These are phyloP conservation scores for Hozukius guyotensis DNA, from an alignment of 2,797 vertebrate genomes.

Conservation along the genomic window DNA sequence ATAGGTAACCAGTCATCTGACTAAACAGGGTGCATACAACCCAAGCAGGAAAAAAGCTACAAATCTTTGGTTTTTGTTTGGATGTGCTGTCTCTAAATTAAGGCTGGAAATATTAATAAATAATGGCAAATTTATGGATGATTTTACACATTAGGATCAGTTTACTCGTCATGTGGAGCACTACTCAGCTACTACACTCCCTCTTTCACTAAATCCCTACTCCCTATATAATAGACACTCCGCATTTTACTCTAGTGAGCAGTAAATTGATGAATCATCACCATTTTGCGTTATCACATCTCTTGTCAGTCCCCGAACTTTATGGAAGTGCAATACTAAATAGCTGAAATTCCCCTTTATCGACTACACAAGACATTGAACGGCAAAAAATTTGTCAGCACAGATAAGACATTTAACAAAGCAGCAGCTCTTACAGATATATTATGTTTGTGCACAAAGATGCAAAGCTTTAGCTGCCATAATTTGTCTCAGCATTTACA, in stretches of 20 bases:
- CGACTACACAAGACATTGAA: background rate
- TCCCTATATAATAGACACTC: background rate
- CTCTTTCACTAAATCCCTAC: background rate
- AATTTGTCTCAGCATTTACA: background rate
- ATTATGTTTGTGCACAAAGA: background rate
- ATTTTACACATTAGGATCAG: background rate
- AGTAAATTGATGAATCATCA: background rate
- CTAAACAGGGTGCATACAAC: too few relatives aligned
- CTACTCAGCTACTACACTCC: background rate
- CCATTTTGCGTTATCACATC: background rate
- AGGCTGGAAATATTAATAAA: slow-evolving; percentile 31
- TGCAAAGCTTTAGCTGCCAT: background rate
- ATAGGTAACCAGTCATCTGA: background rate
- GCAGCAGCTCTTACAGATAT: background rate
- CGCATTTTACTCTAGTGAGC: background rate
- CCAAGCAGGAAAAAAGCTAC: too few relatives aligned
- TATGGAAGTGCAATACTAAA: background rate
- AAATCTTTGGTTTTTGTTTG: slow-evolving; percentile 55
- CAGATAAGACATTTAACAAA: background rate
- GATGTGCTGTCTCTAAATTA: background rate
- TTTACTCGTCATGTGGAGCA: background rate
- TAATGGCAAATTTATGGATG: slow-evolving; percentile 31
- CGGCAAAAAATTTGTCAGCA: background rate
- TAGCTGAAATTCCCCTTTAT: background rate
- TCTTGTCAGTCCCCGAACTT: background rate